A percentile compares a stretch with the other conserved stretches of the same genome.
phyloP scores from a whole-genome alignment of 1,140 invertebrate species.

The Papilio xuthus region DNA sequence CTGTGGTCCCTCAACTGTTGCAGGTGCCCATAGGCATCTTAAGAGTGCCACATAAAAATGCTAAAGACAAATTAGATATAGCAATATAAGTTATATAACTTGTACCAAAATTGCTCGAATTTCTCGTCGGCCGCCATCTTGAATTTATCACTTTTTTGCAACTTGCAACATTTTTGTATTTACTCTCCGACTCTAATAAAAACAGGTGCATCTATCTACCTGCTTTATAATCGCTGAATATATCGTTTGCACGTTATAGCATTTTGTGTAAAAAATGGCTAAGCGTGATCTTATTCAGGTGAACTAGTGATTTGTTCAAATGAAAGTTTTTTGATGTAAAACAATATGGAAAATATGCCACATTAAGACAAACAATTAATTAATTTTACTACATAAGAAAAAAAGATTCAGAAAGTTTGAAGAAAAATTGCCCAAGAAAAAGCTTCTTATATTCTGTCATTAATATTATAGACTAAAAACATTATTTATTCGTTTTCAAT shows the following conservation, averaged over 20 bases:
- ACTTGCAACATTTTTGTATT: slow-evolving; percentile 40
- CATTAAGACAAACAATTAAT: background rate
- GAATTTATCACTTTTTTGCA: slow-evolving; percentile 32
- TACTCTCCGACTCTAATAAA: slow-evolving; percentile 40
- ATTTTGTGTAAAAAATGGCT: background rate
- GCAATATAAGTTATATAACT: too few relatives aligned
- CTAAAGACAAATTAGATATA: too few relatives aligned
- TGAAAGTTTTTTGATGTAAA: background rate
- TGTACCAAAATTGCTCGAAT: background rate
- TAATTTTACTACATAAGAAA: background rate
- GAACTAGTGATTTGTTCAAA: background rate
- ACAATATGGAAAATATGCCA: background rate
- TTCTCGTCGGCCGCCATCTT: background rate
- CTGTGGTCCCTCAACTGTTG: background rate
- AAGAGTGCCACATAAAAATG: too few relatives aligned
- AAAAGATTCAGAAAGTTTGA: background rate
- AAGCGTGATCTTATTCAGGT: background rate
- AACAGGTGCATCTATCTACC: slow-evolving; percentile 47
- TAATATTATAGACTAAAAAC: background rate
- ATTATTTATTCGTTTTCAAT: background rate
- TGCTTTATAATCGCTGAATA: slow-evolving; percentile 41
- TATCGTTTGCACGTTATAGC: slow-evolving; percentile 39
- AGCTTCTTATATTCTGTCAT: background rate
- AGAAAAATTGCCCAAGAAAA: background rate
- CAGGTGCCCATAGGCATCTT: too few relatives aligned